Percentiles rank a stretch among this genome's conserved stretches.
These are phyloP conservation scores for Galaxea fascicularis DNA, from an alignment of 92 coral and sea anemone species.

Conservation along the genomic window DNA sequence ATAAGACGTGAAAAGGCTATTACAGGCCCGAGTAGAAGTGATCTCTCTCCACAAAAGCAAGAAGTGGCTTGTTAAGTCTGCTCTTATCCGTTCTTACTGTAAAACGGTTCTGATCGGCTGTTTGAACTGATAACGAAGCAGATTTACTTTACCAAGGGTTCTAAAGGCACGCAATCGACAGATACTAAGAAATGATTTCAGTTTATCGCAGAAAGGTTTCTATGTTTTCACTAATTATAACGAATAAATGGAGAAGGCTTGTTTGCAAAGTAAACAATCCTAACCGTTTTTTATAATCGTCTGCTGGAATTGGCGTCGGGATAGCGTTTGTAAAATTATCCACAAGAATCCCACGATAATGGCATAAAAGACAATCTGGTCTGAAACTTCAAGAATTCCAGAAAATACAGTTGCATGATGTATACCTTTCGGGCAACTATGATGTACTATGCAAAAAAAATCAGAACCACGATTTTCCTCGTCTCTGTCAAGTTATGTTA, in stretches of 20 bases:
- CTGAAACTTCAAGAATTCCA: neutral
- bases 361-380: neutral
- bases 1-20: neutral
- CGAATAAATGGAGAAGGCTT: neutral
- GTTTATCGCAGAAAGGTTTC: neutral
- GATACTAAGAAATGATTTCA: neutral
- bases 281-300: neutral
- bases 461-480: slow-evolving; percentile 11
- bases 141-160: neutral
- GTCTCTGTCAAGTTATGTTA: slow-evolving; percentile 7
- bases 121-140: neutral
- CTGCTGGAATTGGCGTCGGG: neutral
- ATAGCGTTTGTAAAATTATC: neutral
- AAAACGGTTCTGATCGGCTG: neutral
- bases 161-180: neutral
- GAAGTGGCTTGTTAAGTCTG: neutral
- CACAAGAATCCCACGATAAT: neutral
- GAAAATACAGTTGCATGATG: neutral
- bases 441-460: neutral
- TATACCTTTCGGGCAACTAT: neutral
- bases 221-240: neutral
- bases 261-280: slow-evolving; percentile 16
- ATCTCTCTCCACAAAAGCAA: neutral
- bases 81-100: neutral
- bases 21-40: neutral